Conservation (phyloP, 1,140 invertebrate genomes). For the Eumeta japonica region DNA sequence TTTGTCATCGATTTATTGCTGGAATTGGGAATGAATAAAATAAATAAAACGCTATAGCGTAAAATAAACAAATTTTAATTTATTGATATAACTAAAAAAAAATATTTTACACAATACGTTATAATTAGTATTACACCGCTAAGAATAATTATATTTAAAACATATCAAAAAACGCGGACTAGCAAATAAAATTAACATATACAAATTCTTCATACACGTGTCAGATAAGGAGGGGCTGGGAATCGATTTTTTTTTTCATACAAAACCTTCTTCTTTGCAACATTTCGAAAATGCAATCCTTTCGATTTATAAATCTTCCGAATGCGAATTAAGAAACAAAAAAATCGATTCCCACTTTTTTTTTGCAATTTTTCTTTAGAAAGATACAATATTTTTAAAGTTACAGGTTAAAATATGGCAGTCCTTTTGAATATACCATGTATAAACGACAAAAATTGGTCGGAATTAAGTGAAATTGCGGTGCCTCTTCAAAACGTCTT, state of each 20-base stretch:
- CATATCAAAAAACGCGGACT: conserved; percentile 50
- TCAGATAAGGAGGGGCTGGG: too few relatives aligned
- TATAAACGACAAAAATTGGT: conserved; percentile 53
- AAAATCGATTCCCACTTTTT: too few relatives aligned
- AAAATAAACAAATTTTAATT: conserved; percentile 57
- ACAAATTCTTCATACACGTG: conserved; percentile 36
- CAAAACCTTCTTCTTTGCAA: too few relatives aligned
- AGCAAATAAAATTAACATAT: conserved; percentile 52
- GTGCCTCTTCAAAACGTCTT: too few relatives aligned
- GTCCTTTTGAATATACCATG: conserved; percentile 43
- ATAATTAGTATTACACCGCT: conserved; percentile 54
- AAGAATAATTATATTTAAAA: conserved; percentile 53
- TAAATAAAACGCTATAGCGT: conserved; percentile 15
- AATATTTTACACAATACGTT: conserved; percentile 54
- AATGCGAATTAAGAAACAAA: too few relatives aligned
- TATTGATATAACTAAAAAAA: conserved; percentile 54
- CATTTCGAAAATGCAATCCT: too few relatives aligned
- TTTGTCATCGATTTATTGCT: too few relatives aligned
- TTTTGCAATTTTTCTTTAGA: not conserved
- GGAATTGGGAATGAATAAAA: too few relatives aligned
- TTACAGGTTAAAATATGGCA: conserved; percentile 46
- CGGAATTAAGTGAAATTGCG: too few relatives aligned
- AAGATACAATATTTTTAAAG: conserved; percentile 19
- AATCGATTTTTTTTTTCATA: too few relatives aligned
- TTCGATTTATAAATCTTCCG: too few relatives aligned